phyloP scores from a whole-genome alignment of 1,140 invertebrate species.

The Hetaerina americana region DNA sequence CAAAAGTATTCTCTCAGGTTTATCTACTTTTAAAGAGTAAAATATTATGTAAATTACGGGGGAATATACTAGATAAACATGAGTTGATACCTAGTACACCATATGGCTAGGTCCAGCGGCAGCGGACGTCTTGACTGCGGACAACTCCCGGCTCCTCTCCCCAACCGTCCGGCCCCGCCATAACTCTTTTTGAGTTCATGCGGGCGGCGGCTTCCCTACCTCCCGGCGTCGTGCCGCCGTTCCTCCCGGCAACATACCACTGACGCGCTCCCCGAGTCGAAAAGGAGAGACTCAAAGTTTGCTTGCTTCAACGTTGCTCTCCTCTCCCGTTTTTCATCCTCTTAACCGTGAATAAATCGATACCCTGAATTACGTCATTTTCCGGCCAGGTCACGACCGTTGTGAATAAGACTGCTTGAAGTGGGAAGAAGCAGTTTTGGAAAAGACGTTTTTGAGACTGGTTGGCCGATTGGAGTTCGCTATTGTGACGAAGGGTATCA shows the following conservation, averaged over 20 bases:
- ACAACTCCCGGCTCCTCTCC: too few relatives aligned
- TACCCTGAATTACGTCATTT: not conserved
- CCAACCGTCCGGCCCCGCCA: too few relatives aligned
- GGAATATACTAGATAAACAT: too few relatives aligned
- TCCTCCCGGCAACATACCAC: not conserved
- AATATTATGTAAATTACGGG: too few relatives aligned
- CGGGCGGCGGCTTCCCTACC: not conserved
- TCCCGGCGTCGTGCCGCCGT: not conserved
- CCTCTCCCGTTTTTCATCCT: not conserved
- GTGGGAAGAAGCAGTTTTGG: not conserved
- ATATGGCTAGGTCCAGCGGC: too few relatives aligned
- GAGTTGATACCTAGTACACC: too few relatives aligned
- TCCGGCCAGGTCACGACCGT: not conserved
- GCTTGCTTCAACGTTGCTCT: not conserved
- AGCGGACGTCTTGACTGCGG: too few relatives aligned
- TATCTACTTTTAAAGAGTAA: too few relatives aligned
- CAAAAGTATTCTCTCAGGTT: too few relatives aligned
- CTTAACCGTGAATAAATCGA: not conserved
- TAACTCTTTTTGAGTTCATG: too few relatives aligned
- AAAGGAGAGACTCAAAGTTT: not conserved
- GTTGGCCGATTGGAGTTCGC: not conserved
- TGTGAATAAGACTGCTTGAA: not conserved
- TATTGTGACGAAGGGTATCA: too few relatives aligned
- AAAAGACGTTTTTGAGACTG: too few relatives aligned
- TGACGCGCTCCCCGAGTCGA: not conserved